Evolutionary conservation across 2,888 invertebrate species (phyloP).

Genomic region (Trachelus tabidus): DNA sequence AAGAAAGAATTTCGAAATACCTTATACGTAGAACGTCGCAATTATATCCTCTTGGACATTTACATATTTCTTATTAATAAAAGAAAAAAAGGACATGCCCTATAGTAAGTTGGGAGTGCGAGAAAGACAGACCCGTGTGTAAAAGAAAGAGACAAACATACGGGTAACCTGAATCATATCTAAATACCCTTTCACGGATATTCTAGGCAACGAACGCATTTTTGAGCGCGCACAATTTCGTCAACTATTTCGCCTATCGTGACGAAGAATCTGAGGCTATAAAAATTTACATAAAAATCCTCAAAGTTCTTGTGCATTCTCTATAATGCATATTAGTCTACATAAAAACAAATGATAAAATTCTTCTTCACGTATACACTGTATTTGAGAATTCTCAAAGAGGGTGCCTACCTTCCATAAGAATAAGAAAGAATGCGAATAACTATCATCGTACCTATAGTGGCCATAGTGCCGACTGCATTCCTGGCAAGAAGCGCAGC

Average conservation of each 20-base stretch:
- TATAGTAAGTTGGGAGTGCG: neutral
- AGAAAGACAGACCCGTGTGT: neutral
- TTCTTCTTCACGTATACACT: neutral
- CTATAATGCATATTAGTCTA: neutral
- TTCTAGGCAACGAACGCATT: neutral
- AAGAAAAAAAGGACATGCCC: neutral
- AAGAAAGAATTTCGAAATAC: neutral
- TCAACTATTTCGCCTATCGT: neutral
- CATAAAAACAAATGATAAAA: neutral
- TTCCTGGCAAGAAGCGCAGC: constrained; percentile 8
- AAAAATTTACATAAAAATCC: neutral
- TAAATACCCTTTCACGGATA: neutral
- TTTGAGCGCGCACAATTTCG: neutral
- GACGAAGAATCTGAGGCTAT: neutral
- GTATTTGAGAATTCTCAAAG: neutral
- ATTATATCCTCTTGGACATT: neutral
- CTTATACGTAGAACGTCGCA: neutral
- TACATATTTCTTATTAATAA: neutral
- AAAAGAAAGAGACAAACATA: neutral
- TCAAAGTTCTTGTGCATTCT: neutral
- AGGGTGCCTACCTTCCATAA: neutral
- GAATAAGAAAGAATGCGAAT: neutral
- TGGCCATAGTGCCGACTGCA: constrained; percentile 12
- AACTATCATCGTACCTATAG: constrained; percentile 9
- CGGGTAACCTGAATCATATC: neutral